These are phyloP conservation scores for Melinaea menophilus DNA, from an alignment of 2,888 invertebrate genomes.

Conservation along the genomic window DNA sequence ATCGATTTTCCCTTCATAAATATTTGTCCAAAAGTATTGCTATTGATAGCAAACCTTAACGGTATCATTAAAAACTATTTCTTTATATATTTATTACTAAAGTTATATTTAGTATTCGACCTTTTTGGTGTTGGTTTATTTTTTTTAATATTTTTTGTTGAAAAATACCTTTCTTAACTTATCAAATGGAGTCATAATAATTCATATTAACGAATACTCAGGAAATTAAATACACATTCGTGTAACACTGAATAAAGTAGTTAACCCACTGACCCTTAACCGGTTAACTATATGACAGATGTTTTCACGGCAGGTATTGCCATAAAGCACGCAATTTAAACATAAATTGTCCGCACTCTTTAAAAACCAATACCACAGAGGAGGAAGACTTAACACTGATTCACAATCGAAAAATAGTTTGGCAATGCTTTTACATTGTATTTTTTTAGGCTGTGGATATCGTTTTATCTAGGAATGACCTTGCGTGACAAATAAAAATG, in stretches of 20 bases:
- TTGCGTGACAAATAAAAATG: conserved; percentile 57
- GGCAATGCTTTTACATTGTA: conserved; percentile 1
- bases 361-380: conserved; percentile 29
- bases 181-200: conserved; percentile 16
- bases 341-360: conserved; percentile 50
- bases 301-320: conserved; percentile 56
- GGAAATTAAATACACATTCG: conserved; percentile 43
- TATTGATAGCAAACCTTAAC: neutral
- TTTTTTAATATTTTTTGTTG: no score
- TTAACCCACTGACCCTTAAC: conserved; percentile 62
- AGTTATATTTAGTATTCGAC: no score
- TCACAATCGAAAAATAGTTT: conserved; percentile 4
- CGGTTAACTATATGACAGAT: conserved; percentile 63
- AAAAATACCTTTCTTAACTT: neutral
- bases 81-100: neutral
- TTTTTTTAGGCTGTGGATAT: conserved; percentile 27
- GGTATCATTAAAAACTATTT: conserved; percentile 6
- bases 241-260: conserved; percentile 46
- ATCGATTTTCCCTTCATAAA: conserved; percentile 38
- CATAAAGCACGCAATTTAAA: conserved; percentile 48
- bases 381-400: conserved; percentile 9
- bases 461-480: conserved; percentile 42
- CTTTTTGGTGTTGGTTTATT: no score
- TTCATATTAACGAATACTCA: conserved; percentile 38
- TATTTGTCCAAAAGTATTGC: conserved; percentile 17